Base-by-base conservation (phyloP, 2,888 invertebrate species). In the Oegoconia quadripuncta region DNA sequence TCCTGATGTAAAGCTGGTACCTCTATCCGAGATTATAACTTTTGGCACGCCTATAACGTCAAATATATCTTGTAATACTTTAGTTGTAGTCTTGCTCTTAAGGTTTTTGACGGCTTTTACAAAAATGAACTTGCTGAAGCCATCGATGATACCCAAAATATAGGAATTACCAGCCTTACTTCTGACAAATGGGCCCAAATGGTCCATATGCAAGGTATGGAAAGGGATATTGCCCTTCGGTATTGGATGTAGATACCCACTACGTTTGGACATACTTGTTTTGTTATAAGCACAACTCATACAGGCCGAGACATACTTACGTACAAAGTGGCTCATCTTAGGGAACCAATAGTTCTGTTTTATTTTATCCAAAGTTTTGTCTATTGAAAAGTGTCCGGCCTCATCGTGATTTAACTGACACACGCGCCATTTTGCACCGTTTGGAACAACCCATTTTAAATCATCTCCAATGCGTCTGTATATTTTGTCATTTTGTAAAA, bases 361-460 rank as follows among this genome's bases (percentile, higher is more conserved):
- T 4, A 52, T 34, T 33, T 27, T 41, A 5, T 41, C 37, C 26
- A 40, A 43, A 0, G 51, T 51, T 34, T 51, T 51, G 3, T 48
- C 51, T 8, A 35, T 39, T 0, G 39, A 38, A 22, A 49, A 44
- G 16, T 52, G 52, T 1, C 46, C 49, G 3, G 29, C 13, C 3
- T 49, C 38, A 12, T 49, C 45, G 16, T 48, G 42, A 17, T 41
- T 47, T 9, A 12, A 32, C 22, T 42, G 42, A 3, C 46, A 15
- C 4, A 56, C 35, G 14, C 48, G 51, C 50, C 50, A 54, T 9
- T 50, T 42, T 3, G 42, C 49, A 1, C 40, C 29, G 20, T 46
- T 47, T 1, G 54, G 54, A 0, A 55, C 53, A 3, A 53, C 48
- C 51, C 50, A 53, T 15, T 18, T 32, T 18, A 11, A 11, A 2